A percentile compares a stretch with the other conserved stretches of the same genome.
phyloP scores from a whole-genome alignment of 2,797 vertebrate genomes.

The Diglossa cyanea region DNA sequence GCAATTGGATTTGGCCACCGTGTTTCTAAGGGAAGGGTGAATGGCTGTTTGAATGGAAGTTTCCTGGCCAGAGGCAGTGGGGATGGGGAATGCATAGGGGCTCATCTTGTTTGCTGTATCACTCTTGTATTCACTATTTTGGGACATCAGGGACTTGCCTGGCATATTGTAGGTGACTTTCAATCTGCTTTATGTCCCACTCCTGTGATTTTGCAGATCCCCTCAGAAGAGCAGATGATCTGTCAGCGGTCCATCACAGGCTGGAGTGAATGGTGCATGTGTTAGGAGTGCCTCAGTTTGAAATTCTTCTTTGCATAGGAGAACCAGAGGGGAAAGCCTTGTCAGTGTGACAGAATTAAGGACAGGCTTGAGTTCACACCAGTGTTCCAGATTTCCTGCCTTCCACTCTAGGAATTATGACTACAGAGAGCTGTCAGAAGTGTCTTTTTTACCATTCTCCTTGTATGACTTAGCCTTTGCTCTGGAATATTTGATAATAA shows the following conservation, averaged over 20 bases:
- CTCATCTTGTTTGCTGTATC: background rate
- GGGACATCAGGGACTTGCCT: background rate
- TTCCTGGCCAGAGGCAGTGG: background rate
- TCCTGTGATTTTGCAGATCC: background rate
- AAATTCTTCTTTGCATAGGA: background rate
- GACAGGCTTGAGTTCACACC: background rate
- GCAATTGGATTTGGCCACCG: background rate
- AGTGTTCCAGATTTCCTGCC: background rate
- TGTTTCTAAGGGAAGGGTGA: background rate
- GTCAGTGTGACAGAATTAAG: background rate
- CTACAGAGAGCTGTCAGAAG: background rate
- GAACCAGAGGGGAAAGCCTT: background rate
- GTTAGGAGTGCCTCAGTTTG: background rate
- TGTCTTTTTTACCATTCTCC: background rate
- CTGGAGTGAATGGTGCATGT: background rate
- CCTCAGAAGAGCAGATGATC: background rate
- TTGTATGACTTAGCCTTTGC: background rate
- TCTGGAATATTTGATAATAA: background rate
- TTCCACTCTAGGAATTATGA: background rate
- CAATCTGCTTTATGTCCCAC: background rate
- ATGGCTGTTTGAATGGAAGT: background rate
- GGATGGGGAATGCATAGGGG: background rate
- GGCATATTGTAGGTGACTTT: background rate
- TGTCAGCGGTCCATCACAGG: background rate
- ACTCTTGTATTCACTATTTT: accelerated